phyloP scores from a whole-genome alignment of 2,113 vertebrate genomes.

The Smithornis capensis region DNA sequence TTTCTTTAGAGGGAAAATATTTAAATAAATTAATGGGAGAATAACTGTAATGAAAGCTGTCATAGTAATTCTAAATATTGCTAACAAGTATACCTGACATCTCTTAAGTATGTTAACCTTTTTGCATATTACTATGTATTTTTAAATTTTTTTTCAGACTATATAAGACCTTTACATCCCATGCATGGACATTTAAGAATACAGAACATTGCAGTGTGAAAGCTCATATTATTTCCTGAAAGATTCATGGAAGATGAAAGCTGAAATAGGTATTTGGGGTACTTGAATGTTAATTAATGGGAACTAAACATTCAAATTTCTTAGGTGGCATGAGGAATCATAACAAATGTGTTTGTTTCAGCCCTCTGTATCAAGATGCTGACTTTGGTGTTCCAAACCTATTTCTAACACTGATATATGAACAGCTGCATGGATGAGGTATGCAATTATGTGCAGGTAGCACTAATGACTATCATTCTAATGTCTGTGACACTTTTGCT shows the following conservation, averaged over 20 bases:
- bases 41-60: slow-evolving; percentile 83
- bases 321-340: background rate
- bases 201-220: slow-evolving; percentile 3
- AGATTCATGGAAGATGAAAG: background rate
- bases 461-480: background rate
- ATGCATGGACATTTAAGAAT: background rate
- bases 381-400: background rate
- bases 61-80: slow-evolving; percentile 80
- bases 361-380: background rate
- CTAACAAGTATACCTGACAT: slow-evolving; percentile 61
- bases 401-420: background rate
- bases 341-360: background rate
- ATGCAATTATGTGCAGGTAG: background rate
- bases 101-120: slow-evolving; percentile 16
- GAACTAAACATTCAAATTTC: background rate
- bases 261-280: background rate
- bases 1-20: slow-evolving; percentile 76
- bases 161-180: background rate
- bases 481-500: background rate
- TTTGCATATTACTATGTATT: background rate
- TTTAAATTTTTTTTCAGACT: background rate
- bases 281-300: background rate
- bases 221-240: background rate
- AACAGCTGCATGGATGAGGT: background rate
- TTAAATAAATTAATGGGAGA: slow-evolving; percentile 69